These are phyloP conservation scores for Chloebia gouldiae DNA, from an alignment of 2,113 vertebrate species.

Conservation along the genomic window DNA sequence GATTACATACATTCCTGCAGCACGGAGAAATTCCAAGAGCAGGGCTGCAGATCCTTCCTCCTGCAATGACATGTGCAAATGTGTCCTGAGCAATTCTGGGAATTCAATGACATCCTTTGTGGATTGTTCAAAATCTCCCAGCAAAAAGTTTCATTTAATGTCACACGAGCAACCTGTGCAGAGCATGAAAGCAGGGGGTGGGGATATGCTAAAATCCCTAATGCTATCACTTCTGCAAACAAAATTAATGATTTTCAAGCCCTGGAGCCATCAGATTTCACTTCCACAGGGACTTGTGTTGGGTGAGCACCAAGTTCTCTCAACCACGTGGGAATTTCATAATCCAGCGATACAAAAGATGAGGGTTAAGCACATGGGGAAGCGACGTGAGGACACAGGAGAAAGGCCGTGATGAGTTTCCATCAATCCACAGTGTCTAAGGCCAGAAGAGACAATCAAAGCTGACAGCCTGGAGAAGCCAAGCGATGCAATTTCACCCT, in stretches of 20 bases:
- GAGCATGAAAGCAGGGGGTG: background rate
- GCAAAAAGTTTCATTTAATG: background rate
- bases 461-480: background rate
- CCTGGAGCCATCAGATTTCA: background rate
- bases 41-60: background rate
- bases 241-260: constrained; percentile 1
- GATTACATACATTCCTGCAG: background rate
- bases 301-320: background rate
- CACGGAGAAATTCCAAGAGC: background rate
- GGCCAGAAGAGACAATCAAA: constrained; percentile 7
- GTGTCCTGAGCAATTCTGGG: background rate
- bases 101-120: background rate
- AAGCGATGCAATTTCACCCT: background rate
- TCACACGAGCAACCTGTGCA: background rate
- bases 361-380: background rate
- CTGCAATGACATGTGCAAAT: background rate
- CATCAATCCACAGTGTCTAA: background rate
- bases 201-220: background rate
- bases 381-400: background rate
- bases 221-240: constrained; percentile 7
- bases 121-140: background rate
- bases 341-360: background rate
- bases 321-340: background rate
- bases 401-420: background rate
- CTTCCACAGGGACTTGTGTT: background rate